Base-by-base conservation (phyloP, 2,113 vertebrate genomes). In the Triplophysa rosa region DNA sequence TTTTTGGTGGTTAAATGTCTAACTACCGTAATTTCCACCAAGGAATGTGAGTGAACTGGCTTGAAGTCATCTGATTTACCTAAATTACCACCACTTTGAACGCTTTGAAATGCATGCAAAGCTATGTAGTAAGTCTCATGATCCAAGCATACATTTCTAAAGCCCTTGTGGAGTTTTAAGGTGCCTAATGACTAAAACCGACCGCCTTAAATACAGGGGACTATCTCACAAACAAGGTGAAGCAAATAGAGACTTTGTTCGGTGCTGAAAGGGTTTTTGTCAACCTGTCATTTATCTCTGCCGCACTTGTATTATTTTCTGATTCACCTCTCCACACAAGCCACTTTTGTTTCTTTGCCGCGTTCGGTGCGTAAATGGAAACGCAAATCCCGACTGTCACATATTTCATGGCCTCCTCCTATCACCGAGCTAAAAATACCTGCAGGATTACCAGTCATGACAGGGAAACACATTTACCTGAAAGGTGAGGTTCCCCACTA, bases 371-470 rank as follows among this genome's bases (percentile, higher is more conserved):
- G 67, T 49, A 24, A 72, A 71, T 80, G 78, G 68, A 70, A 80
- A 64, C 61, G 64, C 67, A 72, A 80, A 80, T 70, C 78, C 66
- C 54, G 52, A 21, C 68, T 8, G 62, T 72, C 70, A 68, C 37
- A 49, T 56, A 73, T 52, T 33, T 66, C 58, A 63, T 17, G 47
- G 37, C 59, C 33, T 65, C 59, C 56, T 80, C 54, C 68, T 66
- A 26, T 40, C 40, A 42, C 40, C 19, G 14, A 13, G 64, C 67
- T 77, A 80, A 82, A 84, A 80, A 82, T 80, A 84, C 47, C 58
- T 14, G 37, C 40, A 21, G 68, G 78, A 73, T 74, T 82, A 84
- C 77, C 71, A 26, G 73, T 75, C 70, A 82, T 75, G 69, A 77
- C 54, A 62, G 54, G 59, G 59, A 56, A 72, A 76, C 71, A 71